Base-by-base conservation (phyloP, 2,888 invertebrate genomes). In the Agonopterix alstromeriana region DNA sequence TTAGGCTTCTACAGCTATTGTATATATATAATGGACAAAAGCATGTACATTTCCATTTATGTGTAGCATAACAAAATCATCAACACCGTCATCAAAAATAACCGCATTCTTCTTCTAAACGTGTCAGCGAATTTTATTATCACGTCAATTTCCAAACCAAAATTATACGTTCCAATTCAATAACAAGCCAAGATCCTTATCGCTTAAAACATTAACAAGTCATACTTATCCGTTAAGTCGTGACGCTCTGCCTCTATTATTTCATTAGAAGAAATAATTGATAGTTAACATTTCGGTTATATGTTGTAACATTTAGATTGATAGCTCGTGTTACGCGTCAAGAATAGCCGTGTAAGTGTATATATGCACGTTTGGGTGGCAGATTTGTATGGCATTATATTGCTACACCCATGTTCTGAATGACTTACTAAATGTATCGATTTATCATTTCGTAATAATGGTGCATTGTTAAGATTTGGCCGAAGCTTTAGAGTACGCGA, bases 181-280 rank as follows among this genome's bases (percentile, higher is more conserved):
- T 10, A 38, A 9, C 38, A 7, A 38, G n/a, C n/a, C 38, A 27
- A 27, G 45, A 45, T 45, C 35, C 10, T 11, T 36, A 45, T 45
- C 45, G 14, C 36, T 44, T 43, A n/a, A 11, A 14, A 45, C 35
- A 36, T 14, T 45, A 45, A 45, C 45, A 45, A 36, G 45, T 36
- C 35, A 10, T 48, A 45, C 47, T 54, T 43, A 51, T 53, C 58
- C 56, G 54, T 66, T 70, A 50, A 67, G 64, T 82, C 84, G 82
- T 82, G 82, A 81, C 73, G 59, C 59, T 63, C 63, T 57, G 55
- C 61, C 56, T 69, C 73, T 71, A 82, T 83, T 81, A 82, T 82
- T 82, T 81, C 81, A 81, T 80, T 82, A 78, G 69, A 74, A 57
- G 62, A 65, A 27, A 82, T 85, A 84, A 84, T 83, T 84, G 77